Conservation (phyloP, 1,140 invertebrate genomes). For the Arion vulgaris region DNA sequence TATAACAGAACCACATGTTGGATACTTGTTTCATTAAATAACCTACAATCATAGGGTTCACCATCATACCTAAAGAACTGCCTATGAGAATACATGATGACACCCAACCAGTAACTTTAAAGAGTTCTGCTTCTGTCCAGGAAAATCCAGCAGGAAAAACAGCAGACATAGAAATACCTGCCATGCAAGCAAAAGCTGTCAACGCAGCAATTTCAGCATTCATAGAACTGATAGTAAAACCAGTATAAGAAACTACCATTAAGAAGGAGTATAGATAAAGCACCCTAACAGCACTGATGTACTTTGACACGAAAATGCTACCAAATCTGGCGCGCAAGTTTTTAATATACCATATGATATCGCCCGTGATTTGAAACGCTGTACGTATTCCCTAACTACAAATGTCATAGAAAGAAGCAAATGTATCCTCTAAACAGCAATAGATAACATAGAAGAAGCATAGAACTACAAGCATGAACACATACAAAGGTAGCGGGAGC, state of each 20-base stretch:
- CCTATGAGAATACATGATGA: constrained; percentile 51
- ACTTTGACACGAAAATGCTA: constrained; percentile 18
- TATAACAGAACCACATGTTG: constrained; percentile 55
- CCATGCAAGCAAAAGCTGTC: constrained; percentile 26
- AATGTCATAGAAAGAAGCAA: constrained; percentile 50
- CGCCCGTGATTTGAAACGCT: constrained; percentile 25
- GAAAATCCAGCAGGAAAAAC: constrained; percentile 50
- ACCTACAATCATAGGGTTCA: constrained; percentile 50
- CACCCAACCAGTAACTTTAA: constrained; percentile 50
- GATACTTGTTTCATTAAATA: constrained; percentile 48
- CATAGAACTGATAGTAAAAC: constrained; percentile 10
- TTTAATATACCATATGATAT: constrained; percentile 27
- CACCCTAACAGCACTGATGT: constrained; percentile 4
- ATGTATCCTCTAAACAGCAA: constrained; percentile 55
- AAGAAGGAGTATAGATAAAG: neutral
- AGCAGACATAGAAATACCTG: constrained; percentile 49
- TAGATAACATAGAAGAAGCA: constrained; percentile 46
- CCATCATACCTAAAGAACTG: constrained; percentile 45
- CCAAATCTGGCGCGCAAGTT: constrained; percentile 25
- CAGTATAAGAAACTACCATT: constrained; percentile 20
- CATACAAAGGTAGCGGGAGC: constrained; percentile 25
- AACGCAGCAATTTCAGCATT: constrained; percentile 13
- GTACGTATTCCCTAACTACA: constrained; percentile 41
- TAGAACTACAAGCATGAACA: constrained; percentile 36
- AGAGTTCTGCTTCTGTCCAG: constrained; percentile 51